Base-by-base conservation (phyloP, 2,113 vertebrate genomes). In the Prionailurus bengalensis region DNA sequence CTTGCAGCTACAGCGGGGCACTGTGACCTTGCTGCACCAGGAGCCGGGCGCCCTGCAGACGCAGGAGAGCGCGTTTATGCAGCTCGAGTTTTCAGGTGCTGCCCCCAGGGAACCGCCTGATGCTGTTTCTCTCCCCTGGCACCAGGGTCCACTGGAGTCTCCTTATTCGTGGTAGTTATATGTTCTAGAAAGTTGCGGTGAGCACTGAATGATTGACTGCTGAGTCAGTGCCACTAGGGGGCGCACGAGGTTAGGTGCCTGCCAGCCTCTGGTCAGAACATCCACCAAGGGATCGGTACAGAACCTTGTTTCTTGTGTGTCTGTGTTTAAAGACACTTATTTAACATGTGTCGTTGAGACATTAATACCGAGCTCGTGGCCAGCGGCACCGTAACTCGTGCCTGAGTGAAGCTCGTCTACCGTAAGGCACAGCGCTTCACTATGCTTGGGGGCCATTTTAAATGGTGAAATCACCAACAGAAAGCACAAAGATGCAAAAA, bases 61-160 rank as follows among this genome's bases (percentile, higher is more conserved):
- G n/a, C 98, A 95, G 0, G 99, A 99, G 70, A 98, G 98, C 5
- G 99, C 99, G 1, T 99, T 99, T 97, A 99, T 99, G 98, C 99
- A 99, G 97, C 98, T 99, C 19, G 99, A 99, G 84, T 99, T 99
- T 97, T 99, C 99, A 99, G 99, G 99, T 99, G 98, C 87, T 29
- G 25, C 70, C 51, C 27, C 19, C 3, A 5, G 1, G 29, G 42
- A 48, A 6, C 82, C 17, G 0, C 8, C 76, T 89, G 79, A 16
- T 70, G 1, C 11, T 2, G 0, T 12, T 7, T 14, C 0, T 76
- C 94, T 79, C 61, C 39, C 29, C 48, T 11, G 45, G 4, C 1
- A 29, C 73, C 17, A 1, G 31, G 12, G 29, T 86, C 81, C 19
- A 6, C 73, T 70, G 11, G 6, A 27, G 33, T 78, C 14, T 90